phyloP scores from a whole-genome alignment of 2,888 invertebrate genomes.

The Clusia tigrina region DNA sequence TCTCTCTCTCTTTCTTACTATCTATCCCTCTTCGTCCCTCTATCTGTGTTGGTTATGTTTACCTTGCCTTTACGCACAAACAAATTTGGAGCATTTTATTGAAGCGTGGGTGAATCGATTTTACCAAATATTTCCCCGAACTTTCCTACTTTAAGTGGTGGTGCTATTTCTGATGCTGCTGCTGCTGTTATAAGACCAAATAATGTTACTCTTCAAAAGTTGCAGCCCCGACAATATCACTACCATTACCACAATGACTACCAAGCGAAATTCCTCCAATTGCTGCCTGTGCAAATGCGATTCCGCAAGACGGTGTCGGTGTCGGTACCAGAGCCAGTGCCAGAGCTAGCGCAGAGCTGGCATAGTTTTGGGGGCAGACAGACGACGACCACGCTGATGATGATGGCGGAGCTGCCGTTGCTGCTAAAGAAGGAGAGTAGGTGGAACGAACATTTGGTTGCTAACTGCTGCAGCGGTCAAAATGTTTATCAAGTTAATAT shows the following conservation, averaged over 20 bases:
- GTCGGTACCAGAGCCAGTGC: no score
- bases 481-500: slow-evolving; percentile 63
- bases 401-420: slow-evolving; percentile 39
- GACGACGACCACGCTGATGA: slow-evolving; percentile 47
- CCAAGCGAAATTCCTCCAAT: slow-evolving; percentile 3
- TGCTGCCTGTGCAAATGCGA: slow-evolving; percentile 18
- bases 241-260: slow-evolving; percentile 11
- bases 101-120: no score
- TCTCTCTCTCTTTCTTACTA: no score
- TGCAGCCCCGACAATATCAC: slow-evolving; percentile 18
- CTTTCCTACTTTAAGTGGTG: no score
- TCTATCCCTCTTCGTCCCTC: no score
- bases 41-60: no score
- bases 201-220: no score
- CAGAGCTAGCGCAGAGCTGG: slow-evolving; percentile 34
- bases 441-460: slow-evolving; percentile 64
- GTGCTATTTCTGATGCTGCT: no score
- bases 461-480: slow-evolving; percentile 60
- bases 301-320: slow-evolving; percentile 56
- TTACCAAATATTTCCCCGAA: no score
- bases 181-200: no score
- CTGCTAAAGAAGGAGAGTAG: slow-evolving; percentile 60
- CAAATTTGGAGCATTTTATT: not conserved
- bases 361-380: slow-evolving; percentile 45
- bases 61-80: no score